Conservation (phyloP, 53 echinoderm and acorn worm species). For the Paracentrotus lividus region DNA sequence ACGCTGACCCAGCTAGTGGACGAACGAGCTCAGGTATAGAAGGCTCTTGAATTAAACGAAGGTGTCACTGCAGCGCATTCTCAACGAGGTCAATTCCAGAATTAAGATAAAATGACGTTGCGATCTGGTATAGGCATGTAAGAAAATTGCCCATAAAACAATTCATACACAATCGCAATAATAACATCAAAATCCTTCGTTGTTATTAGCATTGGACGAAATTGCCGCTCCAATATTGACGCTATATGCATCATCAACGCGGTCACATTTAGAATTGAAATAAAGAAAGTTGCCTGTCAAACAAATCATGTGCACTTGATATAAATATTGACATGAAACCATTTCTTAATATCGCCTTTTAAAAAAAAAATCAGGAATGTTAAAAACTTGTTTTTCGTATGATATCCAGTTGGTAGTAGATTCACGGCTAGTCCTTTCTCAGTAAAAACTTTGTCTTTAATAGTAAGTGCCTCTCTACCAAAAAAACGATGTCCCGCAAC, state of each 20-base stretch:
- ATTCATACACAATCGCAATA: no score
- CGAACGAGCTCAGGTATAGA: background rate
- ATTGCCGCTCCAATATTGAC: no score
- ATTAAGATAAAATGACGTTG: background rate
- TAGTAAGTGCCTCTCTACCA: background rate
- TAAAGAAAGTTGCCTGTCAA: no score
- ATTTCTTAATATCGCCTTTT: background rate
- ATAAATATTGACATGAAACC: no score
- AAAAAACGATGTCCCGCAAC: background rate
- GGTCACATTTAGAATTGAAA: no score
- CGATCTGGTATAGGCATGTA: no score
- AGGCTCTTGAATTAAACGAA: conserved; percentile 42
- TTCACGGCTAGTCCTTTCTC: background rate
- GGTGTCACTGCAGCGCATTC: conserved; percentile 26
- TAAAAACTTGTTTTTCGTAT: background rate
- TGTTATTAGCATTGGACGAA: no score
- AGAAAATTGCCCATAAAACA: background rate
- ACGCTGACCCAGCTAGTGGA: conserved; percentile 19
- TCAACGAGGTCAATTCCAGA: conserved; percentile 30
- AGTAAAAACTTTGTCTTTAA: background rate
- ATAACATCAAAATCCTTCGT: no score
- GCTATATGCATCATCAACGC: no score
- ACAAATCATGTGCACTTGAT: no score
- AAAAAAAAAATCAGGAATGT: background rate
- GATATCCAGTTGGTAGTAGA: background rate